Evolutionary conservation across 1,140 invertebrate species (phyloP).

Genomic region (Nasonia vitripennis): DNA sequence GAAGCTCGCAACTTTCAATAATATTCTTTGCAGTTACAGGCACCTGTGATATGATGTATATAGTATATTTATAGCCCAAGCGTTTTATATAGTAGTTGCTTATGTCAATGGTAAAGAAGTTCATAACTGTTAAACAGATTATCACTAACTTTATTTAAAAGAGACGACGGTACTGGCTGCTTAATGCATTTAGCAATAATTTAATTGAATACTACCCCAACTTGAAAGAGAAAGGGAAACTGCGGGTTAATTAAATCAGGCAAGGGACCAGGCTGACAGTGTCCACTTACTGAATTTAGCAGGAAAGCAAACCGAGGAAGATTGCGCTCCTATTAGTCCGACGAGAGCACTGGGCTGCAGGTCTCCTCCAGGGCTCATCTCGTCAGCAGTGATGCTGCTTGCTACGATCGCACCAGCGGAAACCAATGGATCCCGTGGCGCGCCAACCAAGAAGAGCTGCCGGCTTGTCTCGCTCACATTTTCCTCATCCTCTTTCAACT

Average conservation of each 20-base stretch:
- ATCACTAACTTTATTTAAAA: slow-evolving; percentile 71
- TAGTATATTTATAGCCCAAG: not conserved
- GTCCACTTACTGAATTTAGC: slow-evolving; percentile 73
- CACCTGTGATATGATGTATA: not conserved
- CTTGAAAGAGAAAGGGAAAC: slow-evolving; percentile 61
- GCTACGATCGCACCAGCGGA: slow-evolving; percentile 66
- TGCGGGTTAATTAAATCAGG: slow-evolving; percentile 70
- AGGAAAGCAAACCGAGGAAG: slow-evolving; percentile 72
- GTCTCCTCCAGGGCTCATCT: slow-evolving; percentile 66
- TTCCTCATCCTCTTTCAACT: slow-evolving; percentile 71
- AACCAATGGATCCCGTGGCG: slow-evolving; percentile 68
- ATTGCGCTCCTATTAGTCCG: slow-evolving; percentile 71
- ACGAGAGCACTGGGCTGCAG: slow-evolving; percentile 69
- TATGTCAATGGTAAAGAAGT: slow-evolving; percentile 28
- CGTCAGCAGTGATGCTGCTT: slow-evolving; percentile 58
- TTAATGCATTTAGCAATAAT: slow-evolving; percentile 76
- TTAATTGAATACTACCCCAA: slow-evolving; percentile 72
- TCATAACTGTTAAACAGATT: slow-evolving; percentile 72
- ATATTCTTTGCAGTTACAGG: not conserved
- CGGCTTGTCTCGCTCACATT: slow-evolving; percentile 58
- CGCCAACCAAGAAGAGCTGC: slow-evolving; percentile 69
- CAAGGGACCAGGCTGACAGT: slow-evolving; percentile 52
- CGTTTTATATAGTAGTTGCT: not conserved
- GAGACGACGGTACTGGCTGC: slow-evolving; percentile 59
- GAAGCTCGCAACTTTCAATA: not conserved